These are phyloP conservation scores for Cantharis rustica DNA, from an alignment of 2,888 invertebrate species.

Conservation along the genomic window DNA sequence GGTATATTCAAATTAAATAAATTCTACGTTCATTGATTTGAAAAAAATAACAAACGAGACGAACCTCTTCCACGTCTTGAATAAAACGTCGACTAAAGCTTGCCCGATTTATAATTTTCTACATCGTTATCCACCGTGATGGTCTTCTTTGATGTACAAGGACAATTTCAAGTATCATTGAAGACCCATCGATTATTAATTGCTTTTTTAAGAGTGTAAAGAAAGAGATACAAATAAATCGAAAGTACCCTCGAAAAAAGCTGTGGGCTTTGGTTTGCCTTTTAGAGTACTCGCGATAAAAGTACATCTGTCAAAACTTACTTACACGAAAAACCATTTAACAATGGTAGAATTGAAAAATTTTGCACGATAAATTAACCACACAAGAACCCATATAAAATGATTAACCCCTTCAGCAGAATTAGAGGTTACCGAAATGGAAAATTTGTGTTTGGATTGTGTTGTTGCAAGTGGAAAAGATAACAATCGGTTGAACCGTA, in stretches of 20 bases:
- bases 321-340: neutral
- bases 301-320: constrained; percentile 13
- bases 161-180: neutral
- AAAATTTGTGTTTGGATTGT: neutral
- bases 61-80: too few species aligned
- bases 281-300: constrained; percentile 7
- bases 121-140: neutral
- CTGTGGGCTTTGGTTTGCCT: constrained; percentile 9
- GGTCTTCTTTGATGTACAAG: neutral
- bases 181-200: neutral
- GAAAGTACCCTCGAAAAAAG: constrained; percentile 6
- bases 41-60: neutral
- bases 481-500: neutral
- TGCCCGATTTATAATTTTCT: neutral
- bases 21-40: neutral
- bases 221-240: neutral
- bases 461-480: too few species aligned
- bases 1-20: neutral
- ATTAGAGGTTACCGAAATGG: neutral
- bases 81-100: too few species aligned
- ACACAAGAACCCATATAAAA: neutral
- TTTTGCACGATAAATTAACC: neutral
- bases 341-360: neutral
- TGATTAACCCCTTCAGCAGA: neutral
- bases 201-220: neutral